These are phyloP conservation scores for Hippolais icterina DNA, from an alignment of 2,113 vertebrate genomes.

Conservation along the genomic window DNA sequence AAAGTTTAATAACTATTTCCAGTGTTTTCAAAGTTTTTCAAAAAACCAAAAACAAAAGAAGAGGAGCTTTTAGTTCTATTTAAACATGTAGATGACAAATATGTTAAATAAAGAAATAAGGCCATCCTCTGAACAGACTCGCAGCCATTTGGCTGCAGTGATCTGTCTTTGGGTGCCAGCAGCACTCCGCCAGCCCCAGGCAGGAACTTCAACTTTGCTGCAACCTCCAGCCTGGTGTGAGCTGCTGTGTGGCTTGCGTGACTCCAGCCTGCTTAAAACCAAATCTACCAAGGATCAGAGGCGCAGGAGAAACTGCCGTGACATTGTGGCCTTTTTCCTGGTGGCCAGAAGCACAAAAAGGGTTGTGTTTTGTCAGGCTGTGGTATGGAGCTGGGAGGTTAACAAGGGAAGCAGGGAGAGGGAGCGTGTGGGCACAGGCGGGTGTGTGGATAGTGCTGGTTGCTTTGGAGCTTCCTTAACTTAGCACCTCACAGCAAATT, in stretches of 20 bases:
- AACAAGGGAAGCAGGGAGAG: neutral
- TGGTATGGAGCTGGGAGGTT: neutral
- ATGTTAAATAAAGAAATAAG: neutral
- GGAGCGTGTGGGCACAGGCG: rapidly evolving
- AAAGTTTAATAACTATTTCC: neutral
- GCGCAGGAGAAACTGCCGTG: neutral
- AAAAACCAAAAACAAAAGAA: neutral
- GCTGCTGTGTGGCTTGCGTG: neutral
- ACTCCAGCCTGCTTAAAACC: conserved; percentile 3
- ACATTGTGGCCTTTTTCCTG: neutral
- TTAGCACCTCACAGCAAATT: conserved; percentile 9
- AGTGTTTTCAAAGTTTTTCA: neutral
- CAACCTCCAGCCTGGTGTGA: neutral
- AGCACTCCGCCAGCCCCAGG: neutral
- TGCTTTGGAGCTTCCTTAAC: neutral
- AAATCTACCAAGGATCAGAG: neutral
- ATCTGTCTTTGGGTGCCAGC: neutral
- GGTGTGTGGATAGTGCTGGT: rapidly evolving
- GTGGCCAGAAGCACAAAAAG: neutral
- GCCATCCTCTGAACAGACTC: neutral
- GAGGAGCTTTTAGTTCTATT: neutral
- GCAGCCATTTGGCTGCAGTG: neutral
- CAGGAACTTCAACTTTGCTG: neutral
- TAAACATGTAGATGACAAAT: neutral
- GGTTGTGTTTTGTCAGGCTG: neutral